A percentile compares a stretch with the other conserved stretches of the same genome.
Evolutionary conservation across 2,888 invertebrate genomes (phyloP).

Genomic region (Coenonympha glycerion): DNA sequence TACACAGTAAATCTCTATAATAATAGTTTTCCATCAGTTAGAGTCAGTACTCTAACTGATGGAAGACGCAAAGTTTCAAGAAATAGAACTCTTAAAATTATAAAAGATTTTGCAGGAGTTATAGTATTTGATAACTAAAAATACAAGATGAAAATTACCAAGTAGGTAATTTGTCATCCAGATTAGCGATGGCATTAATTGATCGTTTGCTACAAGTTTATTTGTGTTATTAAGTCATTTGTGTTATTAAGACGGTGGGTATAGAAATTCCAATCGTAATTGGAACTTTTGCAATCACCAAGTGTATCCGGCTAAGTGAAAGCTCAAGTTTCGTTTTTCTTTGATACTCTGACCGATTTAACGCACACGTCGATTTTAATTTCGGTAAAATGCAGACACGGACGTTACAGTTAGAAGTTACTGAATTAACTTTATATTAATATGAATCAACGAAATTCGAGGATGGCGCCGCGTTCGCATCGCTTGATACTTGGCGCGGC

Average conservation of each 20-base stretch:
- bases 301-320: conserved; percentile 54
- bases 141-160: too few relatives aligned
- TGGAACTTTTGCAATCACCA: conserved; percentile 52
- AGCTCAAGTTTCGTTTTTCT: conserved; percentile 59
- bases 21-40: too few relatives aligned
- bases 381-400: background rate
- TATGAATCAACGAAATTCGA: conserved; percentile 63
- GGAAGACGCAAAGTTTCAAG: too few relatives aligned
- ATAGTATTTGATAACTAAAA: too few relatives aligned
- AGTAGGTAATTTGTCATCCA: too few relatives aligned
- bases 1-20: too few relatives aligned
- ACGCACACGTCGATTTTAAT: conserved; percentile 28
- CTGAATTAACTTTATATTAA: conserved; percentile 31
- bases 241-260: conserved; percentile 4
- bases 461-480: conserved; percentile 66
- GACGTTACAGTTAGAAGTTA: conserved; percentile 16
- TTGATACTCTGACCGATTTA: conserved; percentile 34
- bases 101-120: too few relatives aligned
- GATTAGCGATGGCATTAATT: too few relatives aligned
- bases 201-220: background rate
- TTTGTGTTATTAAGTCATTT: conserved; percentile 7
- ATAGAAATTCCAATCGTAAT: conserved; percentile 35
- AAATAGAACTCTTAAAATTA: too few relatives aligned
- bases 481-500: conserved; percentile 61
- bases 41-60: too few relatives aligned